These are phyloP conservation scores for Pagrus major DNA, from an alignment of 2,113 vertebrate genomes.

Conservation along the genomic window DNA sequence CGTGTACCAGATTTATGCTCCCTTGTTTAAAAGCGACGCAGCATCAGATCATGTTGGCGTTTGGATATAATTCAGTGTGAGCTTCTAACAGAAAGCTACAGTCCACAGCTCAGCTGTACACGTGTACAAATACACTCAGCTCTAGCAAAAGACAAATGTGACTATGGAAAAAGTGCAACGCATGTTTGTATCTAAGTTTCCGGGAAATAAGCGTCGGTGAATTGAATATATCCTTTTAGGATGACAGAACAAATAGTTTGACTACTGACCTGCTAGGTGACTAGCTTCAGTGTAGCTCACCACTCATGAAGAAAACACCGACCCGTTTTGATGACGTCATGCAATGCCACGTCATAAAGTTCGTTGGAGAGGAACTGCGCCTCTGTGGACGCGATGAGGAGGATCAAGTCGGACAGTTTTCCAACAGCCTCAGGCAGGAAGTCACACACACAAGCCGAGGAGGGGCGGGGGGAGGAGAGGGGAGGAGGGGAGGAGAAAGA, in stretches of 20 bases:
- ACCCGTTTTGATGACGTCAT: slow-evolving; percentile 77
- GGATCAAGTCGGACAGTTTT: too few species aligned
- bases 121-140: background rate
- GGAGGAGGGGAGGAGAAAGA: too few species aligned
- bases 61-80: background rate
- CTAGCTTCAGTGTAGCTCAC: slow-evolving; percentile 7
- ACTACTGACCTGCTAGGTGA: slow-evolving; percentile 59
- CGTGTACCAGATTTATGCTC: too few species aligned
- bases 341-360: slow-evolving; percentile 82
- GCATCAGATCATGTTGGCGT: background rate
- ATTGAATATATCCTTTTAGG: fast-evolving
- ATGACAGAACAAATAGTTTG: background rate
- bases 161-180: fast-evolving
- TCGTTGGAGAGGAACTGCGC: too few species aligned
- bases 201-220: background rate
- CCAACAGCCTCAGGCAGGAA: too few species aligned
- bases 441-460: too few species aligned
- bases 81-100: background rate
- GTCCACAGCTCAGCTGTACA: slow-evolving; percentile 7
- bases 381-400: too few species aligned
- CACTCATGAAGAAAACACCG: slow-evolving; percentile 53
- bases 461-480: too few species aligned
- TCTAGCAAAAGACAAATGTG: fast-evolving
- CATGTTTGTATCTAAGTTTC: too few species aligned
- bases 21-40: background rate